Evolutionary conservation across 2,113 vertebrate species (phyloP).

Genomic region (Ifrita kowaldi): DNA sequence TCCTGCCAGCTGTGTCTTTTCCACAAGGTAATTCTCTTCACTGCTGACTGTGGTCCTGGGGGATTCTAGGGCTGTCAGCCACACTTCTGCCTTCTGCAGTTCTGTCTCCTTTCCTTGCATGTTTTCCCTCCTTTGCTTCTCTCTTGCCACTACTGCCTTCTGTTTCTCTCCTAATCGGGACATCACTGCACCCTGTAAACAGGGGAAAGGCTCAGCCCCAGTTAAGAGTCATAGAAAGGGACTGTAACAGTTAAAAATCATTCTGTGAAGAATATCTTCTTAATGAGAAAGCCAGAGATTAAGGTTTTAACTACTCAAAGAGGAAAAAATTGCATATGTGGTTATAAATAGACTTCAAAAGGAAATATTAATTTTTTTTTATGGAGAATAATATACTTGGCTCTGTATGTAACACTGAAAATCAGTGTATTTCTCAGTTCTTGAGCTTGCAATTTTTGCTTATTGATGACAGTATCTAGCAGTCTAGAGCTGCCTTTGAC

Average conservation of each 20-base stretch:
- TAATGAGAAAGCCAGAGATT: not conserved
- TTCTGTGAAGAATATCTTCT: not conserved
- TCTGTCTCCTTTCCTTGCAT: not conserved
- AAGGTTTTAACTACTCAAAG: not conserved
- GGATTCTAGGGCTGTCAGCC: conserved; percentile 48
- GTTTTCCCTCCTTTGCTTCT: not conserved
- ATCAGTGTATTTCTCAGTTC: not conserved
- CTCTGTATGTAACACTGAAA: not conserved
- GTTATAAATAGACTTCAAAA: conserved; percentile 7
- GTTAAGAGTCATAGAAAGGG: not conserved
- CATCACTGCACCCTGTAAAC: not conserved
- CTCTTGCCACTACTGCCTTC: not conserved
- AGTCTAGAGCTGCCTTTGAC: not conserved
- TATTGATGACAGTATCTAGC: not conserved
- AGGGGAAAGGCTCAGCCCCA: not conserved
- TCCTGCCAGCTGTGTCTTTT: conserved; percentile 60
- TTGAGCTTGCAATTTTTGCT: not conserved
- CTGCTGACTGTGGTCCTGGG: conserved; percentile 55
- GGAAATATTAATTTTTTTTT: not conserved
- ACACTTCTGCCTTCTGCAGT: conserved; percentile 20
- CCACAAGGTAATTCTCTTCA: conserved; percentile 8
- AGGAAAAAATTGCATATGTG: conserved; percentile 5
- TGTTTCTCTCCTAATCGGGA: not conserved
- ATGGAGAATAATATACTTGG: not conserved
- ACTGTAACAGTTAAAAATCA: not conserved